phyloP scores from a whole-genome alignment of 1,140 invertebrate species.

The Metopolophium dirhodum region DNA sequence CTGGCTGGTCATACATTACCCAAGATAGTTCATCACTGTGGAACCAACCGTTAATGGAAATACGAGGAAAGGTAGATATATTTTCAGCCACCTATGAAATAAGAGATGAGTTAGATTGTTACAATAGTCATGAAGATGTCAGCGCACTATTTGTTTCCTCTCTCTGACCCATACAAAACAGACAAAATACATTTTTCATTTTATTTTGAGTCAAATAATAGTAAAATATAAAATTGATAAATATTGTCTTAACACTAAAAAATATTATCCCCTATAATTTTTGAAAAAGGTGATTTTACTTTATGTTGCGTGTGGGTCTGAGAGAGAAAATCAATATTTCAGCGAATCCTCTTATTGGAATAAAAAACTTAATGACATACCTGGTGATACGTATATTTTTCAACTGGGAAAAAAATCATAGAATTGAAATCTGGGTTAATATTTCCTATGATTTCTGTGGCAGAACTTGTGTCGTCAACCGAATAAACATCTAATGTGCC shows the following conservation, averaged over 20 bases:
- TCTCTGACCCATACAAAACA: too few species aligned
- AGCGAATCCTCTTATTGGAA: not conserved
- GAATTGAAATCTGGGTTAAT: conserved; percentile 59
- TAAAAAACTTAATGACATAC: conserved; percentile 32
- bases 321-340: too few species aligned
- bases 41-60: conserved; percentile 61
- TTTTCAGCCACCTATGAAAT: conserved; percentile 60
- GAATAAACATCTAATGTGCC: conserved; percentile 60
- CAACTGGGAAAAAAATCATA: conserved; percentile 60
- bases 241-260: too few species aligned
- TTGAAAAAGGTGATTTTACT: too few species aligned
- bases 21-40: conserved; percentile 48
- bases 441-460: conserved; percentile 34
- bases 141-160: too few species aligned
- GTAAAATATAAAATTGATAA: too few species aligned
- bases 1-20: not conserved
- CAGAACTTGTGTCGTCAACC: conserved; percentile 50
- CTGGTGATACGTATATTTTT: conserved; percentile 60
- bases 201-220: too few species aligned
- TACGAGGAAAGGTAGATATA: conserved; percentile 44
- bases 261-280: too few species aligned
- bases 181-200: too few species aligned
- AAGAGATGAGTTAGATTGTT: not conserved
- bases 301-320: too few species aligned
- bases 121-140: not conserved